Evolutionary conservation across 1,140 invertebrate genomes (phyloP), one percentile per base, ranked within the genome.

Genomic region (Medauroidea extradentata): DNA sequence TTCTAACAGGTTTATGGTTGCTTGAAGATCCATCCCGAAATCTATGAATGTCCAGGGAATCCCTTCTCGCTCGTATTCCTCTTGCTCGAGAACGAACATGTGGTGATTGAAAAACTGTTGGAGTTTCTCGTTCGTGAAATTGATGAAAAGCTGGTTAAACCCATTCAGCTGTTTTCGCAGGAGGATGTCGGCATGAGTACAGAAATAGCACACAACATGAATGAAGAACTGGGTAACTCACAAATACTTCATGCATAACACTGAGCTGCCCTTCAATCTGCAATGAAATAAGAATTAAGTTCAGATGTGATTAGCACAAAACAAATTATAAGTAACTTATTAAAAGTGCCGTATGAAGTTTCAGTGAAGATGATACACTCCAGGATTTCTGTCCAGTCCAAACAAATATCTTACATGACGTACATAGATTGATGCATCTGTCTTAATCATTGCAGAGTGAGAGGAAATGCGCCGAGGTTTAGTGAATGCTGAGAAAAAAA

Each of bases 81-180:
- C 93, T 85, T 96, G 93, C 79, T 96, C 94, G 70, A 96, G 82
- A 63, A 96, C 88, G 80, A 97, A 96, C 93, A 96, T 96, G 81
- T 93, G 90, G 78, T 96, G 92, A 79, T 96, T 96, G 88, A 95
- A 96, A 81, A 92, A 96, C 74, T 96, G 94, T 78, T 96, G 93
- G 58, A 96, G 83, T 78, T 93, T 92, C 81, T 97, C 94, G 75
- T 96, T 96, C 67, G 93, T 94, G 83, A 94, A 96, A 83, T 97
- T 97, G 84, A 97, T 94, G 82, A 93, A 96, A 69, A 96, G 83
- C 77, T 97, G 94, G 80, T 97, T 93, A 82, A 96, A 96, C 71
- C 90, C 86, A 81, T 96, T 96, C 80, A 83, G 89, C 91, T 94
- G 81, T 66, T 62, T 63, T 68, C 65, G 60, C 29, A 4, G 29